Evolutionary conservation across 1,140 invertebrate species (phyloP), one percentile per base, ranked within the genome.

Genomic region (Pteromalus puparum): DNA sequence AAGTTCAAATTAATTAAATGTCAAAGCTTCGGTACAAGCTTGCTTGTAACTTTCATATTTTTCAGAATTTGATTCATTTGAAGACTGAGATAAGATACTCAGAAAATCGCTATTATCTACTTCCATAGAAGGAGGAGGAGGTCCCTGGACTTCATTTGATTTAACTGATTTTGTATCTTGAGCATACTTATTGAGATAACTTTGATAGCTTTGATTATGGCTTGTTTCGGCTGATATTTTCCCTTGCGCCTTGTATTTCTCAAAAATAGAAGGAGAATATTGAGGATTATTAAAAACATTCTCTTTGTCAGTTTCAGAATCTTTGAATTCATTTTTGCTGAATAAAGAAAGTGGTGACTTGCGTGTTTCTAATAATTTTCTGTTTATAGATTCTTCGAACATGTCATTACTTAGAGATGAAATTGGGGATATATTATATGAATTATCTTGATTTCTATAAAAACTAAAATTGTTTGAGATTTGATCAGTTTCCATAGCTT

Each of bases 41-140:
- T 67, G 6, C 26, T 85, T 85, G 34, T 81, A 85, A 76, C 28
- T 76, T 65, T 85, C 78, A 77, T 74, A 85, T 34, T 76, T 70
- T 53, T 53, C 21, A 53, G 38, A 68, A 34, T 85, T 38, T 9
- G 77, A 81, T 48, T 84, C 83, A 81, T 75, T 65, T 42, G 82
- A 84, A 65, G 83, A 84, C 28, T 74, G 21, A 26, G 83, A 81
- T 46, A 85, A 38, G 48, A 85, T 75, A 61, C 48, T 76, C 3
- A 18, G 2, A 70, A 48, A 75, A 81, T 81, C 46, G 2, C 21
- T 72, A 61, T 78, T n/a, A 73, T 48, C 21, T 61, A 61, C 53
- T 5, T 61, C 53, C 53, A 61, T 61, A 21, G 18, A 1, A 61
- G 53, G 5, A 61, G 53, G 18, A 61, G 21, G 18, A 21, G 15